A percentile compares a stretch with the other conserved stretches of the same genome.
Evolutionary conservation across 2,113 vertebrate genomes (phyloP).

Genomic region (Anhinga anhinga): DNA sequence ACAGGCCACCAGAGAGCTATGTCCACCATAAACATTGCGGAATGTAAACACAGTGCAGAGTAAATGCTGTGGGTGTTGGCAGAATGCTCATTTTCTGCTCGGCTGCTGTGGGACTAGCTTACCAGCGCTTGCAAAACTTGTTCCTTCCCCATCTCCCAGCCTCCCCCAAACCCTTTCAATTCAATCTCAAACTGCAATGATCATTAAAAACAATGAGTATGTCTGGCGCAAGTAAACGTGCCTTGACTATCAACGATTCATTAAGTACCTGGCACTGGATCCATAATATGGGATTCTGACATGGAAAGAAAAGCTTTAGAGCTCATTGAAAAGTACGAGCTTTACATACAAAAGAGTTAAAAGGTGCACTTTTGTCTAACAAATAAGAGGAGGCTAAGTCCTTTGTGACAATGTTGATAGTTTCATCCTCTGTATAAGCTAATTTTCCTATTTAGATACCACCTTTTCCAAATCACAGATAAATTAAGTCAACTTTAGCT

Average conservation of each 20-base stretch:
- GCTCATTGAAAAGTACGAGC: conserved; percentile 25
- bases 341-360: conserved; percentile 38
- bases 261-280: conserved; percentile 68
- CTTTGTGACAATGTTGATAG: not conserved
- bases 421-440: conserved; percentile 5
- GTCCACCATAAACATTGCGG: fast-evolving
- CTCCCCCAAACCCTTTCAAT: conserved; percentile 52
- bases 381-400: not conserved
- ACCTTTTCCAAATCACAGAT: conserved; percentile 69
- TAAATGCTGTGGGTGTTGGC: not conserved
- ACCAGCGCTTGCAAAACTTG: conserved; percentile 29
- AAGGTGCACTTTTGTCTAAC: conserved; percentile 14
- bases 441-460: conserved; percentile 55
- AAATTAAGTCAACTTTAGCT: conserved; percentile 75
- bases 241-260: conserved; percentile 63
- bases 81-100: conserved; percentile 3
- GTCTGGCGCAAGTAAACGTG: conserved; percentile 68
- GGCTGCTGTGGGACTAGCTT: not conserved
- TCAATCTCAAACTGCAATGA: conserved; percentile 67
- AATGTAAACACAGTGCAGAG: not conserved
- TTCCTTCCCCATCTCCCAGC: conserved; percentile 43
- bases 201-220: conserved; percentile 75
- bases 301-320: conserved; percentile 59
- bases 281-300: conserved; percentile 54
- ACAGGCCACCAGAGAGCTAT: not conserved